Conservation (phyloP, 2,113 vertebrate species). For the Nanorana parkeri region DNA sequence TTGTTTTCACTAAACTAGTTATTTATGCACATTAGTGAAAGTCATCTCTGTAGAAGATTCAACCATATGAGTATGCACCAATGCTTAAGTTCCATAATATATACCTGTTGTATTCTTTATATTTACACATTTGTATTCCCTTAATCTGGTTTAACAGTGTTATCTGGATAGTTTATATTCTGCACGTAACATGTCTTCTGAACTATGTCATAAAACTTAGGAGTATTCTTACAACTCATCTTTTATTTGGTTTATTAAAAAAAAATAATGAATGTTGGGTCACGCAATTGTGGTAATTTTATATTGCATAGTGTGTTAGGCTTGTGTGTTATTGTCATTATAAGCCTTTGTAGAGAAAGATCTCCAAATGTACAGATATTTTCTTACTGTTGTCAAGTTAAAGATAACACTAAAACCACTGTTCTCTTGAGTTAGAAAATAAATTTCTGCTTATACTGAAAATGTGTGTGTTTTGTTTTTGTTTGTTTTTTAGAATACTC, state of each 20-base stretch:
- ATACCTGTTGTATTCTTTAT: background rate
- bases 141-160: background rate
- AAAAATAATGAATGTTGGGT: background rate
- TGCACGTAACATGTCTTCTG: background rate
- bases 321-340: conserved; percentile 12
- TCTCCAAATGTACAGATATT: conserved; percentile 34
- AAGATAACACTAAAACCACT: background rate
- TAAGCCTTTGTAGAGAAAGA: conserved; percentile 24
- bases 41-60: too few relatives aligned
- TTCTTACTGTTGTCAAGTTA: conserved; percentile 36
- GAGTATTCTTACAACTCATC: too few relatives aligned
- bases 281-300: background rate
- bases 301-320: background rate
- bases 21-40: too few relatives aligned
- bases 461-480: background rate
- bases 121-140: background rate
- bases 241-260: too few relatives aligned
- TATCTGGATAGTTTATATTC: background rate
- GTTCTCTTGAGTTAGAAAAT: conserved; percentile 28
- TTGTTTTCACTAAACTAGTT: too few relatives aligned
- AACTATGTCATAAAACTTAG: background rate
- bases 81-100: background rate
- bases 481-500: background rate
- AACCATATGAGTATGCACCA: background rate
- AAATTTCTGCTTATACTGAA: background rate